Percentiles rank a stretch among this genome's conserved stretches.
Conservation (phyloP, 1,140 invertebrate genomes). For the Dolichoris vasculosae region DNA sequence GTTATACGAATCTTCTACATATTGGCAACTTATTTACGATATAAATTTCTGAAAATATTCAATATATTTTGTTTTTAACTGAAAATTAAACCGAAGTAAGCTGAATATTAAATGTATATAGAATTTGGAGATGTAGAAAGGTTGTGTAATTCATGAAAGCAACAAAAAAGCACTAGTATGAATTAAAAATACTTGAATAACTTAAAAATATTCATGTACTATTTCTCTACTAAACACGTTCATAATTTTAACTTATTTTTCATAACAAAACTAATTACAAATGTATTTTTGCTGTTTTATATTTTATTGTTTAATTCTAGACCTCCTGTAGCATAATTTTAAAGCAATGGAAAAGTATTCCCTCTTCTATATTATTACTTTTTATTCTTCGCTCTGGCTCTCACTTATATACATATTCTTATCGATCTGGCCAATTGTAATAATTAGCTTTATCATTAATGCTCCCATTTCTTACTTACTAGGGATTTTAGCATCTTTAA, state of each 20-base stretch:
- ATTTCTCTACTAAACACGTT: not conserved
- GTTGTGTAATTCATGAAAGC: not conserved
- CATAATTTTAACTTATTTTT: not conserved
- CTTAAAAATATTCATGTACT: not conserved
- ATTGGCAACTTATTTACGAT: too few species aligned
- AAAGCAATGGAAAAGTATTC: not conserved
- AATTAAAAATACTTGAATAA: not conserved
- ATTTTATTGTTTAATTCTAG: slow-evolving; percentile 1
- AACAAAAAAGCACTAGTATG: not conserved
- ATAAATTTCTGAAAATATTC: too few species aligned
- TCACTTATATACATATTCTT: not conserved
- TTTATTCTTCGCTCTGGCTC: not conserved
- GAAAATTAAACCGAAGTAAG: not conserved
- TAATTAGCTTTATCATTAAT: not conserved
- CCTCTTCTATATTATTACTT: slow-evolving; percentile 24
- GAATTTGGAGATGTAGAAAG: not conserved
- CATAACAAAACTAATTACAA: slow-evolving; percentile 10
- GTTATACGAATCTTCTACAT: too few species aligned
- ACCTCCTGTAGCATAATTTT: slow-evolving; percentile 5
- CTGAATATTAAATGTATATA: not conserved
- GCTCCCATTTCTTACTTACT: not conserved
- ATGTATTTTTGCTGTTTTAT: not conserved
- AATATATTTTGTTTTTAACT: not conserved
- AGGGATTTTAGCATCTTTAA: not conserved
- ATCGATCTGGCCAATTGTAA: not conserved